Base-by-base conservation (phyloP, 2,113 vertebrate genomes). In the Cynopterus brachyotis region DNA sequence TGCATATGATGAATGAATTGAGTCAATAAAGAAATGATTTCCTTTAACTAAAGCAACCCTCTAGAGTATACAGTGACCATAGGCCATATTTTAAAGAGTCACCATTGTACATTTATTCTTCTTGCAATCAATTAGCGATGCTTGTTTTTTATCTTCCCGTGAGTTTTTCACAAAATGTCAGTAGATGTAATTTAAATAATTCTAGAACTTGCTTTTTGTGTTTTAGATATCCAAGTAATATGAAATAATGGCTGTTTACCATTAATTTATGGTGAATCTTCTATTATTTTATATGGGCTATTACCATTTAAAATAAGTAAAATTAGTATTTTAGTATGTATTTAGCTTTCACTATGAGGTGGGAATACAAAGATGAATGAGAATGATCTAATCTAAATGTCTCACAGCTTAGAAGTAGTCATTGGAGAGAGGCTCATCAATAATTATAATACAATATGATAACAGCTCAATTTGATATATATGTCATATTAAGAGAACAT, bases 111-210 rank as follows among this genome's bases (percentile, higher is more conserved):
- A 91, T 91, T 50, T 37, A 76, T 66, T 89, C 60, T 66, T 53
- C 64, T 83, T 90, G 69, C 28, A 86, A 28, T 92, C 35, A 82
- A 64, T 59, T 81, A 78, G 1, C 4, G 0, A 55, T 73, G 15
- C 10, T 66, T 93, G 12, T 19, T 79, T 92, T 85, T 91, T 64
- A 50, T 62, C 26, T 30, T 66, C 26, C 84, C 4, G 10, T 35
- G n/a, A 73, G 32, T 79, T 96, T 84, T 81, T 85, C 9, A 26
- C 72, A 92, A 96, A 92, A 50, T 89, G 28, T 53, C 47, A 70
- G 22, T 26, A 20, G 24, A 47, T 81, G 3, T 9, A 66, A 66
- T 2, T 26, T 80, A 67, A 87, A 12, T 66, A 73, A 30, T 30
- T 78, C 66, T 47, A 66, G 88, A 70, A 30, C 9, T 79, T 50